A percentile compares a stretch with the other conserved stretches of the same genome.
These are phyloP conservation scores for Drosophila nigrodunni DNA, from an alignment of 1,140 invertebrate species.

Conservation along the genomic window DNA sequence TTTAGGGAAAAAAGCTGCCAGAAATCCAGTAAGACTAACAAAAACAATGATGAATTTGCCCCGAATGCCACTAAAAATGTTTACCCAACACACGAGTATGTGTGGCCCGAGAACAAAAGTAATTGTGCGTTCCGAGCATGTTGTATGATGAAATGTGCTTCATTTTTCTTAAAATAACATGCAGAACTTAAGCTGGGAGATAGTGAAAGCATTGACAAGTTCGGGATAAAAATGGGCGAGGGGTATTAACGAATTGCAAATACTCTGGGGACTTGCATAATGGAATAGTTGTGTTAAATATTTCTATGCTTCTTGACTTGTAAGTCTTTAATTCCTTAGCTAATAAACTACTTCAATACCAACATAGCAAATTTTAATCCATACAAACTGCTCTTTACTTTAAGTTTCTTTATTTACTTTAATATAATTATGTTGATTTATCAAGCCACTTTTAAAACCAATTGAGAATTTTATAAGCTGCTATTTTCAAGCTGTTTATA, in stretches of 20 bases:
- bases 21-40: background rate
- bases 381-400: too few species aligned
- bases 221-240: background rate
- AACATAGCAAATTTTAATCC: too few species aligned
- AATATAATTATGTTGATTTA: too few species aligned
- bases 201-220: conserved; percentile 44
- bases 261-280: background rate
- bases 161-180: conserved; percentile 62
- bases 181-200: conserved; percentile 30
- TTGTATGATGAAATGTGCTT: conserved; percentile 65
- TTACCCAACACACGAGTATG: conserved; percentile 48
- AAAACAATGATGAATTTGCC: conserved; percentile 71
- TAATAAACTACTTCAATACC: too few species aligned
- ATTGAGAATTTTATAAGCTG: too few species aligned
- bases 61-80: conserved; percentile 68
- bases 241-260: background rate
- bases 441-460: too few species aligned
- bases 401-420: too few species aligned
- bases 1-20: conserved; percentile 14
- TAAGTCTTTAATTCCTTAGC: too few species aligned
- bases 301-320: too few species aligned
- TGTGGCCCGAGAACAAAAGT: conserved; percentile 56
- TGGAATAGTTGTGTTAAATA: too few species aligned
- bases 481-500: too few species aligned
- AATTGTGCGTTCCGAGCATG: conserved; percentile 48